Percentiles rank a stretch among this genome's conserved stretches.
Conservation (phyloP, 2,888 invertebrate species). For the Elysia crispata region DNA sequence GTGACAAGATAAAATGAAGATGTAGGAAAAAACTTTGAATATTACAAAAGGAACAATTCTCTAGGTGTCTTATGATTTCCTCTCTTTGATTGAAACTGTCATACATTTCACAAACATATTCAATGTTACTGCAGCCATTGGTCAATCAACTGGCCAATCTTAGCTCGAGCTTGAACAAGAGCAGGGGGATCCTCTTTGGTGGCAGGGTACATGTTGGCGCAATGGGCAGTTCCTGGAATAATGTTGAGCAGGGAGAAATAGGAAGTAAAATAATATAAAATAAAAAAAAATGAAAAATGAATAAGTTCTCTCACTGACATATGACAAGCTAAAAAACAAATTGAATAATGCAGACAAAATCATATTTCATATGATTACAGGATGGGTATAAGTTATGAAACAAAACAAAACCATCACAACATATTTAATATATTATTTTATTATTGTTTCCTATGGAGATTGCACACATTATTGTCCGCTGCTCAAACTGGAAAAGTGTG, state of each 20-base stretch:
- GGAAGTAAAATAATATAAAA: not conserved
- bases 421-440: too few species aligned
- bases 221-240: slow-evolving; percentile 89
- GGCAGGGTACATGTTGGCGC: slow-evolving; percentile 94
- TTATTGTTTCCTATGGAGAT: too few species aligned
- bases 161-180: slow-evolving; percentile 83
- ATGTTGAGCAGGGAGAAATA: not conserved
- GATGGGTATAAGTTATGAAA: too few species aligned
- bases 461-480: too few species aligned
- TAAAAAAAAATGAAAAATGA: not conserved
- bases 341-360: not conserved
- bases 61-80: not conserved
- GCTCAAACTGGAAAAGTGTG: too few species aligned
- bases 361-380: too few species aligned
- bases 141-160: slow-evolving; percentile 79
- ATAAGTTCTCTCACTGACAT: not conserved
- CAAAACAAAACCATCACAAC: too few species aligned
- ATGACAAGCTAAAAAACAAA: not conserved
- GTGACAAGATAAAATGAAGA: too few species aligned
- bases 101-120: too few species aligned
- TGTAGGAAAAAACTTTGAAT: too few species aligned
- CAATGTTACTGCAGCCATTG: slow-evolving; percentile 43
- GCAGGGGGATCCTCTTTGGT: slow-evolving; percentile 83
- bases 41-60: too few species aligned
- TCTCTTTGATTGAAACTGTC: not conserved